Conservation (phyloP, 2,888 invertebrate species). For the Noctua fimbriata region DNA sequence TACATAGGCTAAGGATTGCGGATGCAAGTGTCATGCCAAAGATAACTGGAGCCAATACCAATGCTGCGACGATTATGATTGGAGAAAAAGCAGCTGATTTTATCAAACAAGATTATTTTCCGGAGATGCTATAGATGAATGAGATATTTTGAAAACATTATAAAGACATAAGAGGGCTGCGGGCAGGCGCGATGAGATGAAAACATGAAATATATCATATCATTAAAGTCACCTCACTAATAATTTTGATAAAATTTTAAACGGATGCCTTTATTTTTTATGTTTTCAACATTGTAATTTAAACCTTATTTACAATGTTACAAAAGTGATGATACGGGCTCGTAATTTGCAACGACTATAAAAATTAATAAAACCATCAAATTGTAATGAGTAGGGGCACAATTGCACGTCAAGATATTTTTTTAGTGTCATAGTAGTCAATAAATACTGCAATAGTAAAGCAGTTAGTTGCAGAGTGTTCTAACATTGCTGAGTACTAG, state of each 20-base stretch:
- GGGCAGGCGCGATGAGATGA: neutral
- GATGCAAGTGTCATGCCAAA: conserved; percentile 94
- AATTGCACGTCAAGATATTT: neutral
- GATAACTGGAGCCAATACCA: conserved; percentile 92
- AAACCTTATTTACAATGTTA: neutral
- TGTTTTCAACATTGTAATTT: neutral
- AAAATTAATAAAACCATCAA: neutral
- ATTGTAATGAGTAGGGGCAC: neutral
- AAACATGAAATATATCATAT: neutral
- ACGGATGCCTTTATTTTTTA: neutral
- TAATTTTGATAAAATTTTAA: neutral
- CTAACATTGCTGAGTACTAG: neutral
- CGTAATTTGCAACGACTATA: neutral
- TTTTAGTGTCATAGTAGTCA: neutral
- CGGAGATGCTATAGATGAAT: neutral
- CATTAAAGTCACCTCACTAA: neutral
- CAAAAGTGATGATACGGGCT: too few relatives aligned
- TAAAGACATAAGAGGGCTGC: neutral
- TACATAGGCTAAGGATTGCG: conserved; percentile 91
- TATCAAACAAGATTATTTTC: conserved; percentile 56
- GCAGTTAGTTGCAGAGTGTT: neutral
- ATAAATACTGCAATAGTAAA: neutral
- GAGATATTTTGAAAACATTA: neutral
- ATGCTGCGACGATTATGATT: conserved; percentile 94
- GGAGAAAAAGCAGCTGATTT: conserved; percentile 90